phyloP scores from a whole-genome alignment of 2,113 vertebrate genomes.

The Paratilapia polleni region DNA sequence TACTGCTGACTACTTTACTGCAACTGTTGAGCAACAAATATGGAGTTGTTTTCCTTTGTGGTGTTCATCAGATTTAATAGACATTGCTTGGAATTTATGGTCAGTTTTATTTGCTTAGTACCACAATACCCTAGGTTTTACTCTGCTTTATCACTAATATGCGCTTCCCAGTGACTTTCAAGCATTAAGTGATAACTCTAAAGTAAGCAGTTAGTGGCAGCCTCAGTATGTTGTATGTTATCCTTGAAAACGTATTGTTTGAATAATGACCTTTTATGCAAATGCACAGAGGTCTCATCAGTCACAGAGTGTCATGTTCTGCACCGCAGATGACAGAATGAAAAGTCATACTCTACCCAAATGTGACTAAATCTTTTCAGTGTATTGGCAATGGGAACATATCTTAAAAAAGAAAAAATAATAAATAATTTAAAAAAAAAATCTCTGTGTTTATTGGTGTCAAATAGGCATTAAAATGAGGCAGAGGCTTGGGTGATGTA shows the following conservation, averaged over 20 bases:
- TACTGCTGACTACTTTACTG: neutral
- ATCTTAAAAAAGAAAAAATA: neutral
- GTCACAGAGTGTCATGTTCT: neutral
- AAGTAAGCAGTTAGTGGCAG: neutral
- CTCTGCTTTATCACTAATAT: neutral
- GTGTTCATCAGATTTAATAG: neutral
- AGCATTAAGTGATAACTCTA: neutral
- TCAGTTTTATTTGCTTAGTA: neutral
- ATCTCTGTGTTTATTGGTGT: neutral
- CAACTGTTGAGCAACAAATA: neutral
- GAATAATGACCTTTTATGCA: slow-evolving; percentile 25
- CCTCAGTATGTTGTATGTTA: neutral
- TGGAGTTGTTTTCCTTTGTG: neutral
- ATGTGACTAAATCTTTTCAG: neutral
- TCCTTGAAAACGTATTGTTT: neutral
- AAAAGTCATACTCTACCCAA: neutral
- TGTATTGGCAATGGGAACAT: neutral
- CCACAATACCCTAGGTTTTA: neutral
- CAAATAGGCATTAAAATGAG: neutral
- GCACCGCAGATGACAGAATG: neutral
- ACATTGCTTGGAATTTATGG: neutral
- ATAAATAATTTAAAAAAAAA: too few relatives aligned
- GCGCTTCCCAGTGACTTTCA: neutral
- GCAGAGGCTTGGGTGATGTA: neutral
- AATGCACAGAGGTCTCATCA: neutral